These are phyloP conservation scores for Crocodylus rhombifer DNA, from an alignment of 2,797 vertebrate genomes.

Conservation along the genomic window DNA sequence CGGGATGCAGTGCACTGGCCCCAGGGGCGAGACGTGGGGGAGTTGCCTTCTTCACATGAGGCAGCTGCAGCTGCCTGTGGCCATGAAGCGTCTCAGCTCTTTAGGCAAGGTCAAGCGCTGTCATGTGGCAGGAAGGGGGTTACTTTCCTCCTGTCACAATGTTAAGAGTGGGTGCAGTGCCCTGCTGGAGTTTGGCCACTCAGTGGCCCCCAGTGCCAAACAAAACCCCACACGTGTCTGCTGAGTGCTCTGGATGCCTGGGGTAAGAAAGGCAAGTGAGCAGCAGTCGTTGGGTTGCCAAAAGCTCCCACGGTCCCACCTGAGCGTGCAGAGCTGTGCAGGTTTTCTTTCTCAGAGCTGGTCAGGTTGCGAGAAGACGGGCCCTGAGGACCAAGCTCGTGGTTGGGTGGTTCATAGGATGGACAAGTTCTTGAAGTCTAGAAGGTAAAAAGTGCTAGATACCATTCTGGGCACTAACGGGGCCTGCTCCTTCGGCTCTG, in stretches of 20 bases:
- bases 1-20: no score
- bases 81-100: neutral
- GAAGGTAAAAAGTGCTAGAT: neutral
- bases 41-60: neutral
- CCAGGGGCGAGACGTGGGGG: neutral
- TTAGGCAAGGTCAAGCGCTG: neutral
- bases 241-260: neutral
- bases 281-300: neutral
- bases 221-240: neutral
- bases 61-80: neutral
- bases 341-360: no score
- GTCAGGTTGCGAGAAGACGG: no score
- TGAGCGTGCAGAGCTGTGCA: no score
- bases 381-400: no score
- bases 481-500: no score
- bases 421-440: neutral
- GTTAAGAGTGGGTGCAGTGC: neutral
- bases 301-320: no score
- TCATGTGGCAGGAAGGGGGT: neutral
- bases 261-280: neutral
- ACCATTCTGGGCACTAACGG: no score
- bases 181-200: neutral
- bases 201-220: neutral
- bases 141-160: neutral
- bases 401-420: fast-evolving